Evolutionary conservation across 2,797 vertebrate genomes (phyloP), one percentile per base, ranked within the genome.

Genomic region (Cichlasoma orientale): DNA sequence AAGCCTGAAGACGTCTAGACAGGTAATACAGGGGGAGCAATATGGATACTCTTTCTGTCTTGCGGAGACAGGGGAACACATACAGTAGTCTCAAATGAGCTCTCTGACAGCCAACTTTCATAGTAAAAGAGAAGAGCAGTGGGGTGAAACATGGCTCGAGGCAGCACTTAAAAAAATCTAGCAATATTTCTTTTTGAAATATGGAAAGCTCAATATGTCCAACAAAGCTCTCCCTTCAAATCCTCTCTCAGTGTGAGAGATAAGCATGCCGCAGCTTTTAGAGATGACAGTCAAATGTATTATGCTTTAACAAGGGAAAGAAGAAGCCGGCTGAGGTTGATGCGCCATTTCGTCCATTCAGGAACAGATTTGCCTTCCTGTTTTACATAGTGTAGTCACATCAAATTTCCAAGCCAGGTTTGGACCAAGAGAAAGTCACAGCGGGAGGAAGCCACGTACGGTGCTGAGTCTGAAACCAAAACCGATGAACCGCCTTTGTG

Each of bases 121-220:
- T 74, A 87, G 82, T 78, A 83, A 87, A 89, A 90, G 79, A 86
- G 82, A 82, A 72, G 52, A 70, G 86, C 66, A 71, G 73, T 50
- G 75, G 61, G 83, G 87, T 88, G 88, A 91, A 90, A 90, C 88
- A 85, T 89, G 83, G 89, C 93, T 92, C 50, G 4, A 82, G 91
- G 89, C 89, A 38, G 86, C 86, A 78, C 85, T 88, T 82, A 84
- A 84, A 77, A 76, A 90, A 87, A 90, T 79, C 83, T 74, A 78
- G 86, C 86, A 86, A 91, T 90, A 89, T 92, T 93, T 94, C 88
- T 86, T 82, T 82, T 83, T 85, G 88, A 90, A 87, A 92, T 84
- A 91, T 73, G 83, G 80, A 83, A 83, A 87, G 90, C 89, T 89
- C 85, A 83, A 89, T 80, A 72, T 88, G 91, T 92, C 91, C 88